Base-by-base conservation (phyloP, 2,888 invertebrate genomes). In the Zygogramma bicolorata region DNA sequence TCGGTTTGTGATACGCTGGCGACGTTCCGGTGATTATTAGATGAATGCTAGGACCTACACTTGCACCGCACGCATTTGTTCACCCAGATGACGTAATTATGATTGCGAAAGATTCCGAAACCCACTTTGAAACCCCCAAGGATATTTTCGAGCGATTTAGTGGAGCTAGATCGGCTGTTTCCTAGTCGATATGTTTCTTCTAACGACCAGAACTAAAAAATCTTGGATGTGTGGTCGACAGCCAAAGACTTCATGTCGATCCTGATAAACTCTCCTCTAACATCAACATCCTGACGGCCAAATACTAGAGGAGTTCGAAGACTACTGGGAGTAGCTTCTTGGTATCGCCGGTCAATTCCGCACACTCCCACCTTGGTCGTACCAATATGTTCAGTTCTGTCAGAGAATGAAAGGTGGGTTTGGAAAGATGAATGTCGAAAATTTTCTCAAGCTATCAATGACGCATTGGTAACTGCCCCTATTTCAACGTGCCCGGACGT, bases 11-110 rank as follows among this genome's bases (percentile, higher is more conserved):
- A 77, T 10, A 74, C 80, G 0, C 81, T 81, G 0, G 79, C 81
- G 0, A 79, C 80, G 1, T 82, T 77, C 46, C 79, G 80, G 49
- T 63, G 78, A 0, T 53, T 80, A 1, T 68, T 81, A 0, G 81
- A 80, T 34, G 40, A 60, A 1, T 80, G 1, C 31, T 82, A 0
- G 79, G 79, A 0, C 63, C 74, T 1, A 79, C 78, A 13, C 46
- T 78, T 8, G 75, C 76, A 46, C 77, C 76, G 10, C 34, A 77
- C 42, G 72, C 72, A 3, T 80, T 80, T 40, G 76, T 71, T 3
- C 81, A 82, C 49, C 58, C 79, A 13, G 78, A 81, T 53, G 81
- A 81, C 27, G 72, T 81, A 15, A 76, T 81, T 7, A 68, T 81
- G 0, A 62, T 63, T 3, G 77, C 67, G 7, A 5, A 25, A 46